These are phyloP conservation scores for Natator depressus DNA, from an alignment of 2,113 vertebrate species.

Conservation along the genomic window DNA sequence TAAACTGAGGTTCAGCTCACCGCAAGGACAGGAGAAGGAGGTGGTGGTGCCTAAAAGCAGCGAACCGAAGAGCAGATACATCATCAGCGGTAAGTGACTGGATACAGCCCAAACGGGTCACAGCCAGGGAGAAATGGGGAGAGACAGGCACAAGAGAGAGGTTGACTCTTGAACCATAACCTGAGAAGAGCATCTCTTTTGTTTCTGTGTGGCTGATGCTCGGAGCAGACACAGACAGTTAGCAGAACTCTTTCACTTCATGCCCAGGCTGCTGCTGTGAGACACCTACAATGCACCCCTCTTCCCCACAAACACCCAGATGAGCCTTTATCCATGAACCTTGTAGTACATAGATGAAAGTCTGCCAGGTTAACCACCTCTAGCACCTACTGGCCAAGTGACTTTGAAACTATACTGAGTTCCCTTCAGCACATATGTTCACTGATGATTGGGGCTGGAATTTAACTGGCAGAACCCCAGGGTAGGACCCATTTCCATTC, in stretches of 20 bases:
- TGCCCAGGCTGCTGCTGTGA: neutral
- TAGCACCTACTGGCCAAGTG: neutral
- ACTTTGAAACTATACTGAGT: too few species aligned
- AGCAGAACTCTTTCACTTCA: neutral
- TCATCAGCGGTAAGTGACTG: conserved; percentile 82
- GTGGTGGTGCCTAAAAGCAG: conserved; percentile 80
- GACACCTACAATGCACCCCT: neutral
- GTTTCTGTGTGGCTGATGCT: neutral
- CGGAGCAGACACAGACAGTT: neutral
- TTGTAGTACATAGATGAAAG: neutral
- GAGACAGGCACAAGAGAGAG: neutral
- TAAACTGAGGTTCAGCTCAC: conserved; percentile 81
- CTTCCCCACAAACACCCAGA: neutral
- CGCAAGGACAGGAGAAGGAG: conserved; percentile 77
- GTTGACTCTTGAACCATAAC: neutral
- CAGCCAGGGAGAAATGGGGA: neutral
- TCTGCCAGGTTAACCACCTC: neutral
- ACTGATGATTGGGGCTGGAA: neutral
- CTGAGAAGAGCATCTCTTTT: neutral
- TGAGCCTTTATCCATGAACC: neutral
- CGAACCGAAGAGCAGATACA: conserved; percentile 85
- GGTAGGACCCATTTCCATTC: neutral
- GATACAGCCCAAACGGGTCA: neutral
- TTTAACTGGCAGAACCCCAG: neutral
- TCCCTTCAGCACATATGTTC: neutral